phyloP scores from a whole-genome alignment of 2,113 vertebrate species.

The Anoura caudifer region DNA sequence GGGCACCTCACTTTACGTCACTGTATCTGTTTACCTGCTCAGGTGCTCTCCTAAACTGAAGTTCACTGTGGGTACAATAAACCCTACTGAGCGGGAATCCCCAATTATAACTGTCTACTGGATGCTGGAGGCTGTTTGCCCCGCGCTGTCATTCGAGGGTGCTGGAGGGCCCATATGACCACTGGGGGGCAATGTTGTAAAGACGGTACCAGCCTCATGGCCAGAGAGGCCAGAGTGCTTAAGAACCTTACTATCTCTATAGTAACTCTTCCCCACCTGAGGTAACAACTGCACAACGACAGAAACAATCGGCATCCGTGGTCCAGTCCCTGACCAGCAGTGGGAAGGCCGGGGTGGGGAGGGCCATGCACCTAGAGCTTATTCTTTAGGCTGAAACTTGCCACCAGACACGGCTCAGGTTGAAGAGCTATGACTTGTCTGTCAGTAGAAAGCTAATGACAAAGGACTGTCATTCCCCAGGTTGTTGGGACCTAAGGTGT shows the following conservation, averaged over 20 bases:
- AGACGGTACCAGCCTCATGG: not conserved
- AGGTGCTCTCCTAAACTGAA: not conserved
- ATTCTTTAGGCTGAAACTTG: not conserved
- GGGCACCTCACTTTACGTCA: not conserved
- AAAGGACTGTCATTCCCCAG: not conserved
- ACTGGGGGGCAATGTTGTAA: slow-evolving; percentile 59
- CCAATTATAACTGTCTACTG: not conserved
- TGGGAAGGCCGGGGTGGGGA: not conserved
- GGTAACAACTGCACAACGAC: not conserved
- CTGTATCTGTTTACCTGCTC: not conserved
- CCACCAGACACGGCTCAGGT: not conserved
- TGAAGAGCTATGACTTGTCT: not conserved
- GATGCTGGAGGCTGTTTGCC: not conserved
- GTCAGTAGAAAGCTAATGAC: slow-evolving; percentile 13
- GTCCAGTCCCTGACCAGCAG: not conserved
- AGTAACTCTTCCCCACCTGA: not conserved
- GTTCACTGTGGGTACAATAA: not conserved
- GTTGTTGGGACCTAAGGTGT: not conserved
- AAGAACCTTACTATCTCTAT: not conserved
- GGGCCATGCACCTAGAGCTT: not conserved
- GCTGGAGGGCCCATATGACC: not conserved
- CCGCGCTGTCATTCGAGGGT: not conserved
- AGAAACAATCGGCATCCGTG: not conserved
- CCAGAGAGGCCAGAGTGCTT: not conserved
- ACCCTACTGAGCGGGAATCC: not conserved